Percentiles rank a stretch among this genome's conserved stretches.
Conservation (phyloP, 2,113 vertebrate species). For the Ahaetulla prasina region DNA sequence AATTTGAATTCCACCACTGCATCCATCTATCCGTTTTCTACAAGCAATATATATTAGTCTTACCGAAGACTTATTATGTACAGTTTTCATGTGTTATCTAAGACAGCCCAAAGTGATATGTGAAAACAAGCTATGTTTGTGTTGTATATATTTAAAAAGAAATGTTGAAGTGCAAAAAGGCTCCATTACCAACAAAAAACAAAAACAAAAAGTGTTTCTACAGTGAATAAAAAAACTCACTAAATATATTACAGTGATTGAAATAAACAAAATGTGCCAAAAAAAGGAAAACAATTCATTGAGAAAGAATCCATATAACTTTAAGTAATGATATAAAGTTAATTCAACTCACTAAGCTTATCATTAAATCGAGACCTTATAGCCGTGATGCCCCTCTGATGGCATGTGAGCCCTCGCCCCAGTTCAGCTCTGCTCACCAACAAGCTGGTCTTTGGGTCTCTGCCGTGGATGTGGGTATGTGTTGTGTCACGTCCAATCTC, state of each 20-base stretch:
- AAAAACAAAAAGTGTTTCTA: background rate
- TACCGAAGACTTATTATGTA: background rate
- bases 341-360: background rate
- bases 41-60: background rate
- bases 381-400: too few species aligned
- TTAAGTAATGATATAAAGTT: background rate
- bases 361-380: background rate
- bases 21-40: too few species aligned
- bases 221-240: background rate
- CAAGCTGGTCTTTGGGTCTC: too few species aligned
- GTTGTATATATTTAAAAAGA: background rate
- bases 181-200: background rate
- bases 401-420: too few species aligned
- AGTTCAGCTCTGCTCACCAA: too few species aligned
- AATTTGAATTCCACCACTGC: too few species aligned
- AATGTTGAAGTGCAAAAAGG: background rate
- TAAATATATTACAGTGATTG: background rate
- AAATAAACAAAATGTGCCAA: background rate
- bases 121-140: background rate
- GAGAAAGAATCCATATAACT: background rate
- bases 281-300: background rate
- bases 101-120: background rate
- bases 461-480: too few species aligned
- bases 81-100: background rate
- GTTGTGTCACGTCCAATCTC: too few species aligned